phyloP scores from a whole-genome alignment of 1,140 invertebrate species.

The Colletes gigas region DNA sequence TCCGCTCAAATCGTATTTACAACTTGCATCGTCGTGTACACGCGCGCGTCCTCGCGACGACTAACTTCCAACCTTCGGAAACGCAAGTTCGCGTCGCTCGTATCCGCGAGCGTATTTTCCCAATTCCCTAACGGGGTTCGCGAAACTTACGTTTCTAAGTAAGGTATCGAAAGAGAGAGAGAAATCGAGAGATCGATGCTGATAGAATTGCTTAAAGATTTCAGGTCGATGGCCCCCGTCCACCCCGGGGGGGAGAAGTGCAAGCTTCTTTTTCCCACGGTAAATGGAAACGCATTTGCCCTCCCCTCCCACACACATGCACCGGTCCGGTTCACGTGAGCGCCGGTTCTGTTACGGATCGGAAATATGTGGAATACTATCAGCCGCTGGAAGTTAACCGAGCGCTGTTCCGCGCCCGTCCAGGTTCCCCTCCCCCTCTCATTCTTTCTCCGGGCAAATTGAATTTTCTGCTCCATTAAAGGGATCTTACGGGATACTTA shows the following conservation, averaged over 20 bases:
- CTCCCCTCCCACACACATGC: background rate
- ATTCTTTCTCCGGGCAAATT: slow-evolving; percentile 24
- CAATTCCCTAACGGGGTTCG: slow-evolving; percentile 32
- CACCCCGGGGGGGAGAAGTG: background rate
- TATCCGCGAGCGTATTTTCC: slow-evolving; percentile 18
- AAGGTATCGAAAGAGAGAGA: background rate
- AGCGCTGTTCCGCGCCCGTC: background rate
- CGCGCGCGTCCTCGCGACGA: background rate
- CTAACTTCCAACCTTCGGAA: background rate
- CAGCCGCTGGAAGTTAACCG: background rate
- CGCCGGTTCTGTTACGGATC: background rate
- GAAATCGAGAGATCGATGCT: slow-evolving; percentile 28
- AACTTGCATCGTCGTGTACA: slow-evolving; percentile 5
- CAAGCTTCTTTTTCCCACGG: background rate
- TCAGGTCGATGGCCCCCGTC: slow-evolving; percentile 14
- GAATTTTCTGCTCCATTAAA: slow-evolving; percentile 41
- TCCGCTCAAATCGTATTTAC: slow-evolving; percentile 23
- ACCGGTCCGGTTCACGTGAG: background rate
- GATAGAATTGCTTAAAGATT: slow-evolving; percentile 46
- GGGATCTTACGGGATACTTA: slow-evolving; percentile 20
- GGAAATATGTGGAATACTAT: slow-evolving; percentile 37
- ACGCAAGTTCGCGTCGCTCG: slow-evolving; percentile 7
- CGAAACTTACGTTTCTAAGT: slow-evolving; percentile 23
- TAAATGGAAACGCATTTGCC: slow-evolving; percentile 27
- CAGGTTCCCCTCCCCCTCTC: too few species aligned